Conservation (phyloP, 2,113 vertebrate genomes). For the Hyaena hyaena region DNA sequence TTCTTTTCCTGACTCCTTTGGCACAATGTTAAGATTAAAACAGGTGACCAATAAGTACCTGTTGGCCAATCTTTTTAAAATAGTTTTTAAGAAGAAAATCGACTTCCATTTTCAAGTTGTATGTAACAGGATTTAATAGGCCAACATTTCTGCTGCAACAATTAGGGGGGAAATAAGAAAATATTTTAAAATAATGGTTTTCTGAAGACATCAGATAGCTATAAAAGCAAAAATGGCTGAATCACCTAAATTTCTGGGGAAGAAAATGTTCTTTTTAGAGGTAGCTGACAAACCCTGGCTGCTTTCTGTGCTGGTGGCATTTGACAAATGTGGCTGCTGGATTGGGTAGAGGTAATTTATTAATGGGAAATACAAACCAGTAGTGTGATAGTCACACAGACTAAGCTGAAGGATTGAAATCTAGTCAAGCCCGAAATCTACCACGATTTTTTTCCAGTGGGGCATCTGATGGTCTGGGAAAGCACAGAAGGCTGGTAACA, state of each 20-base stretch:
- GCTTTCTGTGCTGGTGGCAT: background rate
- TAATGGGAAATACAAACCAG: background rate
- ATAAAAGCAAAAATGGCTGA: background rate
- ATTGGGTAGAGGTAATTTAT: background rate
- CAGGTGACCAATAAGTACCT: background rate
- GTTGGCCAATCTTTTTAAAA: background rate
- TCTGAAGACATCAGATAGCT: background rate
- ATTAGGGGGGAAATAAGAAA: background rate
- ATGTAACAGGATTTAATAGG: background rate
- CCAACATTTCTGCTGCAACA: background rate
- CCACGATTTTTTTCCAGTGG: background rate
- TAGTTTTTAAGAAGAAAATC: slow-evolving; percentile 10
- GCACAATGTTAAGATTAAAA: slow-evolving; percentile 31
- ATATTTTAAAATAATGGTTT: slow-evolving; percentile 8
- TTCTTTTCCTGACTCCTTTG: background rate
- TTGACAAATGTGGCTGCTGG: background rate
- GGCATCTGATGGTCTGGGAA: background rate
- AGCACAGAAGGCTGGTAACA: background rate
- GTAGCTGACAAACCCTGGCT: background rate
- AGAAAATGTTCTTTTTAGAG: background rate
- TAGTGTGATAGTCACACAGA: background rate
- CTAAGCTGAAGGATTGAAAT: background rate
- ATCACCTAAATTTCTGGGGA: background rate
- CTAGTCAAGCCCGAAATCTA: background rate
- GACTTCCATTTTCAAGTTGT: background rate